These are phyloP conservation scores for Nerophis lumbriciformis DNA, from an alignment of 2,113 vertebrate species.

Conservation along the genomic window DNA sequence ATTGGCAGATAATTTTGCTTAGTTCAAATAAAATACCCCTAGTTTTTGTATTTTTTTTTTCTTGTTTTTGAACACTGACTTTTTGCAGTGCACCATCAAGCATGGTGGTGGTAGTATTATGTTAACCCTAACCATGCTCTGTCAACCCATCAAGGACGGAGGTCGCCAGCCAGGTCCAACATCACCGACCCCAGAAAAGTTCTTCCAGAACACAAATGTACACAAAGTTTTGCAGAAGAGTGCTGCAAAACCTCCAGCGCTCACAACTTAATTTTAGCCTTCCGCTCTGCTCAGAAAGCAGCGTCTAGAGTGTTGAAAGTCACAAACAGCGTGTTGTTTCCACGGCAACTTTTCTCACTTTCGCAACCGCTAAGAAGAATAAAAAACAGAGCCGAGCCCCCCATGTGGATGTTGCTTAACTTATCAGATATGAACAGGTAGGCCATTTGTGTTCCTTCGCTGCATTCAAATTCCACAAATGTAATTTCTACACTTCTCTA, in stretches of 20 bases:
- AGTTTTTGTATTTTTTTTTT: no score
- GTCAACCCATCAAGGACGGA: no score
- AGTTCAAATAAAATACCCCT: no score
- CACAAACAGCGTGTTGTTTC: constrained; percentile 30
- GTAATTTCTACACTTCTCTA: constrained; percentile 7
- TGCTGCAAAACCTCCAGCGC: constrained; percentile 10
- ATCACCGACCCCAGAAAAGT: no score
- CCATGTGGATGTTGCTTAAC: constrained; percentile 8
- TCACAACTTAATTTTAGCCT: constrained; percentile 34
- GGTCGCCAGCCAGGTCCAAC: no score
- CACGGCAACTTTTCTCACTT: not conserved
- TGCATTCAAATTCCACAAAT: constrained; percentile 18
- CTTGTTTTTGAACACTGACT: no score
- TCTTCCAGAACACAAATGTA: no score
- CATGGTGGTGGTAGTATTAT: no score
- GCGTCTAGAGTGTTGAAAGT: constrained; percentile 10
- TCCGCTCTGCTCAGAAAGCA: constrained; percentile 5
- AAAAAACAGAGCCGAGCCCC: constrained; percentile 23
- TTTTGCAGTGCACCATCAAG: no score
- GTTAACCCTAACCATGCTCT: no score
- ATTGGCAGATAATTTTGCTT: no score
- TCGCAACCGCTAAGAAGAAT: constrained; percentile 21
- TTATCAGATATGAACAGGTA: constrained; percentile 31
- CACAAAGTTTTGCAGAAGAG: no score
- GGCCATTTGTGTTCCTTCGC: constrained; percentile 10